Conservation (phyloP, 1,140 invertebrate genomes). For the Mycetomoellerius zeteki region DNA sequence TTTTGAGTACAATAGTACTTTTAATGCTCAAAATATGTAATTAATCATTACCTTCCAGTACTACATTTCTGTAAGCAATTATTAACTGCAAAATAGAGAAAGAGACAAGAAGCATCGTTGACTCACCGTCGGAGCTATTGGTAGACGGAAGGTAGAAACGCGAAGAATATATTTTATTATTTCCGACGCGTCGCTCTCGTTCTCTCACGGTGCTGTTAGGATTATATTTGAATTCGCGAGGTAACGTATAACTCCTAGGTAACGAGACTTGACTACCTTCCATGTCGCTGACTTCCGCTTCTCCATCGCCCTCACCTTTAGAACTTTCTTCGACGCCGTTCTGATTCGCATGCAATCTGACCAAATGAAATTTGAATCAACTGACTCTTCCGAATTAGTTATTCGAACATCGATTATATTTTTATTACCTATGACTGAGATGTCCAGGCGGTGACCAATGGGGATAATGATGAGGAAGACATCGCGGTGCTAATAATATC, state of each 20-base stretch:
- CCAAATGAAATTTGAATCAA: slow-evolving; percentile 26
- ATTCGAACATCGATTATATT: neutral
- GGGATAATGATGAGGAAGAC: slow-evolving; percentile 86
- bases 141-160: slow-evolving; percentile 92
- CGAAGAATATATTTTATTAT: slow-evolving; percentile 87
- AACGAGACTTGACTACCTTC: slow-evolving; percentile 90
- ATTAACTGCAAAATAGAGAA: neutral
- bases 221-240: slow-evolving; percentile 94
- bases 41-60: no score
- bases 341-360: slow-evolving; percentile 80
- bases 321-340: slow-evolving; percentile 83
- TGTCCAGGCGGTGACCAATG: slow-evolving; percentile 82
- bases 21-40: no score
- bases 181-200: slow-evolving; percentile 87
- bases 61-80: no score
- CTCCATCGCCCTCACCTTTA: slow-evolving; percentile 82
- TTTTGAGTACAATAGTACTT: no score
- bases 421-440: slow-evolving; percentile 79
- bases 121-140: slow-evolving; percentile 94
- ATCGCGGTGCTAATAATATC: slow-evolving; percentile 92
- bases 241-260: slow-evolving; percentile 94
- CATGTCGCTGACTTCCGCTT: slow-evolving; percentile 83
- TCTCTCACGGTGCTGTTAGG: slow-evolving; percentile 84
- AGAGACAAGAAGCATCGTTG: slow-evolving; percentile 24
- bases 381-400: neutral